phyloP scores from a whole-genome alignment of 2,113 vertebrate genomes.

The Ranitomeya imitator region DNA sequence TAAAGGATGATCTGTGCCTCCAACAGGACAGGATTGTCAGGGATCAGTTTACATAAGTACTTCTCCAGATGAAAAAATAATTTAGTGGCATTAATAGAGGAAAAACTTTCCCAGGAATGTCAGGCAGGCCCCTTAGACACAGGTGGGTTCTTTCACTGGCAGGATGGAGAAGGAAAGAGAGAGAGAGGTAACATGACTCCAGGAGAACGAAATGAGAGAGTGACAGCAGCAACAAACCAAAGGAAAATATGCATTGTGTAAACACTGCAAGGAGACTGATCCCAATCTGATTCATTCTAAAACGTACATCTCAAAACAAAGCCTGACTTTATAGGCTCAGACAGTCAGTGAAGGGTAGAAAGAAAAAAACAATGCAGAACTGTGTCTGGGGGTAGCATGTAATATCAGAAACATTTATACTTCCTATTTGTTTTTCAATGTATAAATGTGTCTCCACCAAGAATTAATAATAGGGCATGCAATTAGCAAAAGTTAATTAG shows the following conservation, averaged over 20 bases:
- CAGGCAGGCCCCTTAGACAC: constrained; percentile 76
- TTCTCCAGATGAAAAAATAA: constrained; percentile 91
- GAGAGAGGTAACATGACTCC: constrained; percentile 74
- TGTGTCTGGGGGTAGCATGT: constrained; percentile 2
- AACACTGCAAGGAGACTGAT: constrained; percentile 75
- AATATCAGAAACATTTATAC: constrained; percentile 25
- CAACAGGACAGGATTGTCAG: constrained; percentile 59
- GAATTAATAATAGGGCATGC: no score
- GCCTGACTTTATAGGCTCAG: constrained; percentile 50
- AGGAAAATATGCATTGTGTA: constrained; percentile 79
- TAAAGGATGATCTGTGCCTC: constrained; percentile 70
- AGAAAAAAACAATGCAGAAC: constrained; percentile 32
- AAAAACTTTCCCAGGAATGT: constrained; percentile 89
- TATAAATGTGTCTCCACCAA: background rate
- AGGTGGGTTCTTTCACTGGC: constrained; percentile 92
- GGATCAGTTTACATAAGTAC: constrained; percentile 86
- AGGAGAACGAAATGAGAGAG: constrained; percentile 68
- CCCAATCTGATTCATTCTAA: constrained; percentile 48
- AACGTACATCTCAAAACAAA: constrained; percentile 28
- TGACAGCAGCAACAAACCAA: constrained; percentile 81
- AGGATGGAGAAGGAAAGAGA: constrained; percentile 66
- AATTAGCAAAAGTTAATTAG: background rate
- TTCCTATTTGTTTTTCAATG: constrained; percentile 10
- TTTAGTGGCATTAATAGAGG: constrained; percentile 91
- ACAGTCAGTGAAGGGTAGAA: constrained; percentile 36